Evolutionary conservation across 1,140 invertebrate species (phyloP).

Genomic region (Globodera rostochiensis): DNA sequence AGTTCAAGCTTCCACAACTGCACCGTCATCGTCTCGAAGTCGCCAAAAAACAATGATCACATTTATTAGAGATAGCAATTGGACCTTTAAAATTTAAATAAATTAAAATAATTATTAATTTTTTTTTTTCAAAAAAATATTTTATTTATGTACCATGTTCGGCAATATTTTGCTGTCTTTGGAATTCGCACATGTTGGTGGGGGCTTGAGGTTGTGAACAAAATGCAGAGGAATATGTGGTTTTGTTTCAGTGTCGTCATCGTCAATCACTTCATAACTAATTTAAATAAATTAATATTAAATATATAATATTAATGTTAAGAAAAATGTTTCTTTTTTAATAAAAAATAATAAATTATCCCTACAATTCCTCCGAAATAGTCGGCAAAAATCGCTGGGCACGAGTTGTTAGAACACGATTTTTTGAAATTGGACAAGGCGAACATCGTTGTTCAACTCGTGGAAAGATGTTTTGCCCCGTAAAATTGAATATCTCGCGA

Average conservation of each 20-base stretch:
- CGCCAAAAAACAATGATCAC: conserved; percentile 13
- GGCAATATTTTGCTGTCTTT: background rate
- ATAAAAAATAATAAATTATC: background rate
- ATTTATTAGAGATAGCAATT: background rate
- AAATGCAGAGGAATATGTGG: background rate
- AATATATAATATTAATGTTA: too few relatives aligned
- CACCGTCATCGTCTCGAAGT: background rate
- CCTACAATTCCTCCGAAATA: background rate
- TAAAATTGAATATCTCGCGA: background rate
- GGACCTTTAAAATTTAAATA: background rate
- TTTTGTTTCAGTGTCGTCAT: background rate
- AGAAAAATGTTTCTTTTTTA: too few relatives aligned
- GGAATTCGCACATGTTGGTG: background rate
- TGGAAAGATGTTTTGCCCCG: background rate
- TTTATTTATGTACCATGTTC: background rate
- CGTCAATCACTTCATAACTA: background rate
- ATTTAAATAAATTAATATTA: background rate
- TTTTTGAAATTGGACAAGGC: background rate
- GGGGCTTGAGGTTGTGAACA: background rate
- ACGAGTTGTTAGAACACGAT: background rate
- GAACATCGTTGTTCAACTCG: background rate
- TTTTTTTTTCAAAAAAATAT: too few relatives aligned
- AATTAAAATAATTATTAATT: background rate
- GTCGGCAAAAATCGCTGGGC: background rate
- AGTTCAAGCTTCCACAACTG: background rate